A percentile compares a stretch with the other conserved stretches of the same genome.
These are phyloP conservation scores for Stigmatopora argus DNA, from an alignment of 2,113 vertebrate genomes.

Conservation along the genomic window DNA sequence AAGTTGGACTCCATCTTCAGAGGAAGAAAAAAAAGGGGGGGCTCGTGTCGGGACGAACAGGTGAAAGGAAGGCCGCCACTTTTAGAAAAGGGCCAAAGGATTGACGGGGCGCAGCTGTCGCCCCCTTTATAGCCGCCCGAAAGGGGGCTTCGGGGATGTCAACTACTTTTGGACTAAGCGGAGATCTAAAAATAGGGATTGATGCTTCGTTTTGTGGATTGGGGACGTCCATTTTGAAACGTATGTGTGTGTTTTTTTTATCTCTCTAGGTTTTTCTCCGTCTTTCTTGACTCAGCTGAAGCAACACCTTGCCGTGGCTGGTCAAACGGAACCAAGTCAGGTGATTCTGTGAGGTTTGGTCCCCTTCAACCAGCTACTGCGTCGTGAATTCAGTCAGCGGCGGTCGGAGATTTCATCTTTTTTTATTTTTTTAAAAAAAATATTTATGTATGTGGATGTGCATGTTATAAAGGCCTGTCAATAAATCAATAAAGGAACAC, in stretches of 20 bases:
- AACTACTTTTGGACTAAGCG: constrained; percentile 42
- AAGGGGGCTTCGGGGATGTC: constrained; percentile 47
- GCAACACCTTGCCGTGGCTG: constrained; percentile 92
- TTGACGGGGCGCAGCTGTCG: constrained; percentile 71
- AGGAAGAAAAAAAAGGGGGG: constrained; percentile 2
- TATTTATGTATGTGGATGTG: constrained; percentile 3
- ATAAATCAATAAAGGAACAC: constrained; percentile 34
- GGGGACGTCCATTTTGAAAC: background rate
- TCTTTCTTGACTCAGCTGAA: constrained; percentile 54
- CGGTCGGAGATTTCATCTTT: too few species aligned
- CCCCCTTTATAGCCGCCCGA: constrained; percentile 56
- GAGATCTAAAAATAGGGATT: constrained; percentile 43
- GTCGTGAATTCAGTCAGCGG: constrained; percentile 74
- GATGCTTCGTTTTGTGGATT: constrained; percentile 1
- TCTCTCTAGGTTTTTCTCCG: constrained; percentile 14
- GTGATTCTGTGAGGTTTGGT: constrained; percentile 98
- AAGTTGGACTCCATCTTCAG: constrained; percentile 52
- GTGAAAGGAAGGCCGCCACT: constrained; percentile 49
- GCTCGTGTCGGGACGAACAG: constrained; percentile 47
- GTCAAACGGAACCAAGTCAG: constrained; percentile 99
- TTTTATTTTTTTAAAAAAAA: too few species aligned
- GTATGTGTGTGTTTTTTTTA: constrained; percentile 30
- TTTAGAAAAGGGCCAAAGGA: constrained; percentile 55
- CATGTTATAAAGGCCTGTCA: constrained; percentile 15
- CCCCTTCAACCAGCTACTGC: constrained; percentile 99